A percentile compares a stretch with the other conserved stretches of the same genome.
phyloP scores from a whole-genome alignment of 2,888 invertebrate genomes.

The Lochmaea capreae region DNA sequence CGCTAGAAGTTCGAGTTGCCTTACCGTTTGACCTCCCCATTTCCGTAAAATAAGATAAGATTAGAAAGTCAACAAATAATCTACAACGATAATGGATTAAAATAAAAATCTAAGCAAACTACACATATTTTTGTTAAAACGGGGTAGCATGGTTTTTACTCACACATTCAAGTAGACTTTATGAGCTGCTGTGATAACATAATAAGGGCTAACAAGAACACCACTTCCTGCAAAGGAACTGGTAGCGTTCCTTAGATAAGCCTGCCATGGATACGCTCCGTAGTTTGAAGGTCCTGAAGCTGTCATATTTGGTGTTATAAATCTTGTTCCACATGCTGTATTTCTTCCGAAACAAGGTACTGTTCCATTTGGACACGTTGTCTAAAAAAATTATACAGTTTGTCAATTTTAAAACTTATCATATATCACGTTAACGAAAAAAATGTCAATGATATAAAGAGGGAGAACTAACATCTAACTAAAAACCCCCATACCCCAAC shows the following conservation, averaged over 20 bases:
- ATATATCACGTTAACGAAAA: no score
- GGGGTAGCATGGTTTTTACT: constrained; percentile 30
- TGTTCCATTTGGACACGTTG: constrained; percentile 54
- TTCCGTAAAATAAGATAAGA: no score
- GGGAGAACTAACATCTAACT: no score
- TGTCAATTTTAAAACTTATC: no score
- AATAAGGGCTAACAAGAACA: constrained; percentile 74
- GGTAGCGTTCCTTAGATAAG: constrained; percentile 60
- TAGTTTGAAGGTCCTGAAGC: constrained; percentile 71
- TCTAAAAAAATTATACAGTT: constrained; percentile 27
- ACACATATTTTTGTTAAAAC: neutral
- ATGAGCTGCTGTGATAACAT: constrained; percentile 81
- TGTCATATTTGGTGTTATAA: constrained; percentile 59
- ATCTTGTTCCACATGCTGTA: constrained; percentile 65
- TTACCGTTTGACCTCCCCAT: no score
- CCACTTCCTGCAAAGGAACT: constrained; percentile 76
- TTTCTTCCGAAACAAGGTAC: constrained; percentile 54
- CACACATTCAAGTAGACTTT: constrained; percentile 66
- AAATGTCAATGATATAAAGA: no score
- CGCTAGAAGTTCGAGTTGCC: no score
- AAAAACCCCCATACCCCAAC: no score
- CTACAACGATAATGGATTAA: neutral
- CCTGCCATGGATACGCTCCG: constrained; percentile 83
- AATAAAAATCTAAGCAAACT: no score
- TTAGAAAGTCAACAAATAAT: no score